Percentiles rank a stretch among this genome's conserved stretches.
Evolutionary conservation across 1,140 invertebrate species (phyloP).

Genomic region (Drosophila tani): DNA sequence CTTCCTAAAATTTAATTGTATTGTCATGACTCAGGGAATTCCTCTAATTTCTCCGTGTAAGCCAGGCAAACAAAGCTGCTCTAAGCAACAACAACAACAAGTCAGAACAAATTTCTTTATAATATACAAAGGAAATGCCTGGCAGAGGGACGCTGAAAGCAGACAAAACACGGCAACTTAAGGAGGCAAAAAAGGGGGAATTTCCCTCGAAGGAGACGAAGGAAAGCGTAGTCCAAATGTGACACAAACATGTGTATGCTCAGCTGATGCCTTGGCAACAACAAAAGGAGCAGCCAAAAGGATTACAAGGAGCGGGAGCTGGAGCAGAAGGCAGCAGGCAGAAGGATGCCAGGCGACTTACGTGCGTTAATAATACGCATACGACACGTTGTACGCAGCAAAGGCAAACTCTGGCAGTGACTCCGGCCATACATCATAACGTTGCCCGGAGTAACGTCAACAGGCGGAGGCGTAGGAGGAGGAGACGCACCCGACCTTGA

Average conservation of each 20-base stretch:
- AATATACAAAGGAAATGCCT: conserved; percentile 81
- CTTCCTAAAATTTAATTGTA: conserved; percentile 5
- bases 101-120: conserved; percentile 76
- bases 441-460: conserved; percentile 54
- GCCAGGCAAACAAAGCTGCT: conserved; percentile 18
- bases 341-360: conserved; percentile 38
- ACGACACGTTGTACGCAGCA: conserved; percentile 64
- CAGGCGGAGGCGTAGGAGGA: conserved; percentile 14
- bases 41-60: conserved; percentile 24
- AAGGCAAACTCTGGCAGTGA: conserved; percentile 39
- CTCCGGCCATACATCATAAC: conserved; percentile 69
- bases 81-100: conserved; percentile 33
- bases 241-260: conserved; percentile 80
- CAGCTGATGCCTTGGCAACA: conserved; percentile 64
- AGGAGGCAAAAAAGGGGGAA: conserved; percentile 5
- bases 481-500: conserved; percentile 61
- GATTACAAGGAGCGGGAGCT: conserved; percentile 56
- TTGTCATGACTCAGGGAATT: neutral
- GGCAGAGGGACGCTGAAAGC: conserved; percentile 45
- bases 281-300: conserved; percentile 73
- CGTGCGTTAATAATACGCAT: conserved; percentile 81
- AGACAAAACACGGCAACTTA: conserved; percentile 31
- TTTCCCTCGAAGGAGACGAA: conserved; percentile 7
- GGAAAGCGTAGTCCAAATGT: conserved; percentile 64
- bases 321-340: neutral